These are phyloP conservation scores for Podotricha telesiphe DNA, from an alignment of 2,888 invertebrate genomes.

Conservation along the genomic window DNA sequence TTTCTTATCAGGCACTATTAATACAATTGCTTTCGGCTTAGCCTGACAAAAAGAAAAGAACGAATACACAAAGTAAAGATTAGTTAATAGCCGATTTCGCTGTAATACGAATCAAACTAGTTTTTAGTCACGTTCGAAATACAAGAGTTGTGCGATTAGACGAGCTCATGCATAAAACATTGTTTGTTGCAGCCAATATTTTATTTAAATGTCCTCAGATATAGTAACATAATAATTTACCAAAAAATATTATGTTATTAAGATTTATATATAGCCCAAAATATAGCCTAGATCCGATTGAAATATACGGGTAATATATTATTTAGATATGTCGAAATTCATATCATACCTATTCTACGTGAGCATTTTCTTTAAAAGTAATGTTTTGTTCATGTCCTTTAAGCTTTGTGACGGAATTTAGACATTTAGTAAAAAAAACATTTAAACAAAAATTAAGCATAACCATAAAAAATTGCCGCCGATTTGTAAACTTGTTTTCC, in stretches of 20 bases:
- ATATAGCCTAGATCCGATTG: neutral
- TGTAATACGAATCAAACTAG: slow-evolving; percentile 41
- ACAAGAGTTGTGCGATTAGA: slow-evolving; percentile 47
- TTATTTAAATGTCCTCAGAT: slow-evolving; percentile 24
- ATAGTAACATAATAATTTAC: neutral
- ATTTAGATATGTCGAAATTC: slow-evolving; percentile 28
- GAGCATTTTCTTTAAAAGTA: slow-evolving; percentile 18
- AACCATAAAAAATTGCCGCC: neutral
- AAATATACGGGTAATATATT: too few species aligned
- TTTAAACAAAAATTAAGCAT: too few species aligned
- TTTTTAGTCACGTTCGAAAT: slow-evolving; percentile 55
- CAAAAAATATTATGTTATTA: neutral
- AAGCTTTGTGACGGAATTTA: too few species aligned
- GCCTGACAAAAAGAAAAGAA: neutral
- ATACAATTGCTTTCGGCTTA: neutral
- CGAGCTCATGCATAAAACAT: slow-evolving; percentile 55
- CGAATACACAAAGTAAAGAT: slow-evolving; percentile 20
- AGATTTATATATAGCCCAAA: too few species aligned
- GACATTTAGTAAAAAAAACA: too few species aligned
- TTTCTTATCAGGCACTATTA: neutral
- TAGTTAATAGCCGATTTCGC: slow-evolving; percentile 44
- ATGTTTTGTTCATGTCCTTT: too few species aligned
- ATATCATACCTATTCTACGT: slow-evolving; percentile 21
- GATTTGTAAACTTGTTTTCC: too few species aligned
- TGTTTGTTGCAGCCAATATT: slow-evolving; percentile 29